A percentile compares a stretch with the other conserved stretches of the same genome.
These are phyloP conservation scores for Globia sparganii DNA, from an alignment of 2,888 invertebrate species.

Conservation along the genomic window DNA sequence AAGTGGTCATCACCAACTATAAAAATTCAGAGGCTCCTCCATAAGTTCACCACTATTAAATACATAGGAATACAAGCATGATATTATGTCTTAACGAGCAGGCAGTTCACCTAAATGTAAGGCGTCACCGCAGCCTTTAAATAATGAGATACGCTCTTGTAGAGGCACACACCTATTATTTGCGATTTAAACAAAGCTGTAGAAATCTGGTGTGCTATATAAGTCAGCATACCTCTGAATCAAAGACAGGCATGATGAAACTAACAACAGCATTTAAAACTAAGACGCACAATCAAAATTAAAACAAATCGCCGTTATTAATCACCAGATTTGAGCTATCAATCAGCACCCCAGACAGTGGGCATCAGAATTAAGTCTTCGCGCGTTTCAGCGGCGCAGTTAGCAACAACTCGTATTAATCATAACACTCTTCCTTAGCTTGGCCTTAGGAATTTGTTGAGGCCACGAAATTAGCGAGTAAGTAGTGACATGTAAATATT, in stretches of 20 bases:
- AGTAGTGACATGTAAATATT: background rate
- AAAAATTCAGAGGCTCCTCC: background rate
- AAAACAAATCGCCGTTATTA: conserved; percentile 22
- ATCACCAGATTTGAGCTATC: conserved; percentile 36
- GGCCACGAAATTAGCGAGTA: conserved; percentile 30
- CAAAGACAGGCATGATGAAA: background rate
- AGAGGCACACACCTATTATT: background rate
- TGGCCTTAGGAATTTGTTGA: conserved; percentile 22
- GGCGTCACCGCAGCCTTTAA: background rate
- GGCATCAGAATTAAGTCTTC: conserved; percentile 43
- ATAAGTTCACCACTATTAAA: background rate
- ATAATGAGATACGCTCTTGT: background rate
- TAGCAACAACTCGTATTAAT: conserved; percentile 67
- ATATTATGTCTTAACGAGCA: background rate
- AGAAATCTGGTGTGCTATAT: background rate
- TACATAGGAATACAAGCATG: background rate
- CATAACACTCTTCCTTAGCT: conserved; percentile 59
- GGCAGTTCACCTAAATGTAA: background rate
- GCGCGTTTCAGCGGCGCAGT: conserved; percentile 47
- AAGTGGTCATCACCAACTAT: background rate
- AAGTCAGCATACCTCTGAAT: background rate
- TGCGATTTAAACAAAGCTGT: background rate
- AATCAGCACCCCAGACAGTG: conserved; percentile 43
- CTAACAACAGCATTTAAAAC: background rate
- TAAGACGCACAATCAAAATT: conserved; percentile 6